Conservation (phyloP, 2,888 invertebrate genomes). For the Scaeva pyrastri region DNA sequence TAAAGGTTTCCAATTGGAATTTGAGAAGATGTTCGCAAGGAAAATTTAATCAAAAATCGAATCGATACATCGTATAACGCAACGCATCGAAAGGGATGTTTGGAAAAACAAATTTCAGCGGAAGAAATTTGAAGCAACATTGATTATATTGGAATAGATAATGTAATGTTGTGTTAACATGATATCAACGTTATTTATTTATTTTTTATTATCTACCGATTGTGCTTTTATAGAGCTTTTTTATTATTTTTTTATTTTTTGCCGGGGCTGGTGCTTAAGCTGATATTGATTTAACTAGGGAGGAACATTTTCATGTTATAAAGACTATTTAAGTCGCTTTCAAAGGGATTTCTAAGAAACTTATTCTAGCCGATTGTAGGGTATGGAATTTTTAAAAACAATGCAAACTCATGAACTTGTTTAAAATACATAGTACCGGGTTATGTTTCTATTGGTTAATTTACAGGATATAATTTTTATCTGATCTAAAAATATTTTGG, state of each 20-base stretch:
- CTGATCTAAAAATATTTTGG: too few relatives aligned
- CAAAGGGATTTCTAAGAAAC: too few relatives aligned
- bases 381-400: too few relatives aligned
- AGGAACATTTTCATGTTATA: too few relatives aligned
- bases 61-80: neutral
- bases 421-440: too few relatives aligned
- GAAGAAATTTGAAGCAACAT: neutral
- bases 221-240: neutral
- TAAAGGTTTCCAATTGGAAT: conserved; percentile 30
- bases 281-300: conserved; percentile 16
- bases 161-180: conserved; percentile 19
- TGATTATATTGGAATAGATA: neutral
- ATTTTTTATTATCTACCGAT: neutral
- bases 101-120: neutral
- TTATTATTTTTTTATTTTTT: neutral
- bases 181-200: neutral
- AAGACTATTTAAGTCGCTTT: too few relatives aligned
- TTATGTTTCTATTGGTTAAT: too few relatives aligned
- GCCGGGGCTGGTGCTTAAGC: too few relatives aligned
- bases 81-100: too few relatives aligned
- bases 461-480: too few relatives aligned
- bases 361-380: too few relatives aligned
- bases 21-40: neutral
- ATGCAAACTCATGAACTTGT: too few relatives aligned
- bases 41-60: conserved; percentile 1